Evolutionary conservation across 1,140 invertebrate species (phyloP).

Genomic region (Batillaria attramentaria): DNA sequence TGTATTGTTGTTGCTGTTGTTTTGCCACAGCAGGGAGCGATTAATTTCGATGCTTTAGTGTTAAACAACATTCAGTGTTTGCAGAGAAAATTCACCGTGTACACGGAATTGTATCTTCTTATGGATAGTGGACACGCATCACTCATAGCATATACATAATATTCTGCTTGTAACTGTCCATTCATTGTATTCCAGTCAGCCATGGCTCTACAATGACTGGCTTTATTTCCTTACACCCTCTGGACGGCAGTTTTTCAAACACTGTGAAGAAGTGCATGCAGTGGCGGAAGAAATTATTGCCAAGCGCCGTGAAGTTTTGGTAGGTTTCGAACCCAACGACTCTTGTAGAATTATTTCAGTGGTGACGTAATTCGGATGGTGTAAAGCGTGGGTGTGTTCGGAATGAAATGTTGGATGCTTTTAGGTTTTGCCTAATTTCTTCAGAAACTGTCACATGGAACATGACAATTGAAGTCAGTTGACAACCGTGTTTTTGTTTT

Average conservation of each 20-base stretch:
- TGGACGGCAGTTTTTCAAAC: constrained; percentile 39
- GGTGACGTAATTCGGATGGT: constrained; percentile 37
- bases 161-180: neutral
- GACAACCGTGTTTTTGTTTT: neutral
- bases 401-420: constrained; percentile 50
- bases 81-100: neutral
- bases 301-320: constrained; percentile 37
- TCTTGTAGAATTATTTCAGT: neutral
- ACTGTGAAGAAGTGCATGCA: constrained; percentile 43
- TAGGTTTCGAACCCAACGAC: constrained; percentile 21
- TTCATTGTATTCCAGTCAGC: constrained; percentile 30
- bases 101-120: neutral
- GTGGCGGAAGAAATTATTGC: constrained; percentile 48
- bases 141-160: neutral
- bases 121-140: neutral
- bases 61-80: neutral
- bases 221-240: constrained; percentile 42
- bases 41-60: neutral
- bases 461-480: neutral
- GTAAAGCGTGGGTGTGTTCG: constrained; percentile 50
- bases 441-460: constrained; percentile 67
- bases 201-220: constrained; percentile 38
- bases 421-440: constrained; percentile 54
- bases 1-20: neutral
- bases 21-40: neutral